Base-by-base conservation (phyloP, 2,888 invertebrate species). In the Phlogophora meticulosa region DNA sequence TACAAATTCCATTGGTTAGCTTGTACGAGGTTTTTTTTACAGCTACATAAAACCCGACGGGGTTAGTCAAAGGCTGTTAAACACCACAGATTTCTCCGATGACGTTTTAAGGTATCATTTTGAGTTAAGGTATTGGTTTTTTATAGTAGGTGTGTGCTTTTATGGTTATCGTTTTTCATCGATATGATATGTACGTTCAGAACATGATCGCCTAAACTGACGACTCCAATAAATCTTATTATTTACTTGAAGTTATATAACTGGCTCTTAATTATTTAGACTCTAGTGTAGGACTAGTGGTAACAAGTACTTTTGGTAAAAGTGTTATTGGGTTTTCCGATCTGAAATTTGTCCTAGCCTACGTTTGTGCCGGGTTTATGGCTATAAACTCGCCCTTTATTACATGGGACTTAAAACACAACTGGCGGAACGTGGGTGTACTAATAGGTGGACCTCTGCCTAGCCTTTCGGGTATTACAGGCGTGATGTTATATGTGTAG, bases 21-120 rank as follows among this genome's bases (percentile, higher is more conserved):
- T 32, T 73, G 62, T 75, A 69, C 38, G 51, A 69, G 7, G 24
- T 40, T 52, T 58, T 67, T 72, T 74, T 74, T 66, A 73, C 22
- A 46, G 20, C 58, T 51, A 62, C 42, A 73, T 75, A 46, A 68
- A 72, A 32, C 13, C n/a, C 7, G 17, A 49, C 55, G 43, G 45
- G 61, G 51, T 67, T 67, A 60, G 42, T 15, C 48, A 45, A 45
- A 63, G 59, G 73, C 46, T 56, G 45, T 59, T 51, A 24, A 52
- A 42, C 13, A 42, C 58, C 28, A 22, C 17, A 66, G 22, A 32
- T 58, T 42, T 46, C 72, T 63, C 28, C 51, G 7, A 45, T 51
- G 55, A 17, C 45, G 51, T 45, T 63, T 56, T 70, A n/a, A 24
- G 22, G 45, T 63, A 51, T 63, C 13, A 45, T 70, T 48, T 70